Evolutionary conservation across 1,140 invertebrate genomes (phyloP), one percentile per base, ranked within the genome.

Genomic region (Mylabris phalerata): DNA sequence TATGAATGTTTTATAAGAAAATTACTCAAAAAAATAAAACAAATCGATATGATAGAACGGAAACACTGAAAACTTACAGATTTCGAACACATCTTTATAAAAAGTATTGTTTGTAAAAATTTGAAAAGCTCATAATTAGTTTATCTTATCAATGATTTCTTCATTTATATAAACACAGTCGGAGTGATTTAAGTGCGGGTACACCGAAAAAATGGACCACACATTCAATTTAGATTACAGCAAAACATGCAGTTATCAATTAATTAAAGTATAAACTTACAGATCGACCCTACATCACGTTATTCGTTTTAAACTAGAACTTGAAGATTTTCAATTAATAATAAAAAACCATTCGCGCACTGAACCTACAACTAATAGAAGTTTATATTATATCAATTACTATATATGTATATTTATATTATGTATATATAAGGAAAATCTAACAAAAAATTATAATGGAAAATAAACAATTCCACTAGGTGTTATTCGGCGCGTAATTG

Each of bases 91-190:
- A 58, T 58, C 44, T 27, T 52, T 58, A 52, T 58, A 57, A 48
- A 57, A 32, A 48, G 44, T 56, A 56, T 48, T 50, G 41, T 51
- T 49, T 59, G 46, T 50, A 44, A 5, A 32, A 32, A 32, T 59
- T 48, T 50, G 57, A 59, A 54, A 59, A 59, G 49, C 57, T 48
- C 47, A 42, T 51, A 50, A 56, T 63, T 48, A 55, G 49, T 58
- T 42, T 32, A 32, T 5, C 7, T 32, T 57, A 19, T 19, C 19
- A 19, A 19, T 32, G 2, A 5, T 32, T 32, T 32, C 2, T 32
- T 32, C 2, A 19, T 19, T 19, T 19, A 19, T 32, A 57, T 46
- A 41, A 60, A 63, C 45, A 58, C 49, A 54, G 50, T 61, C 55
- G 55, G 58, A 49, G 58, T 49, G 51, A 46, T 60, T 32, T 4